phyloP scores from a whole-genome alignment of 2,797 vertebrate genomes.

The Anas bahamensis region DNA sequence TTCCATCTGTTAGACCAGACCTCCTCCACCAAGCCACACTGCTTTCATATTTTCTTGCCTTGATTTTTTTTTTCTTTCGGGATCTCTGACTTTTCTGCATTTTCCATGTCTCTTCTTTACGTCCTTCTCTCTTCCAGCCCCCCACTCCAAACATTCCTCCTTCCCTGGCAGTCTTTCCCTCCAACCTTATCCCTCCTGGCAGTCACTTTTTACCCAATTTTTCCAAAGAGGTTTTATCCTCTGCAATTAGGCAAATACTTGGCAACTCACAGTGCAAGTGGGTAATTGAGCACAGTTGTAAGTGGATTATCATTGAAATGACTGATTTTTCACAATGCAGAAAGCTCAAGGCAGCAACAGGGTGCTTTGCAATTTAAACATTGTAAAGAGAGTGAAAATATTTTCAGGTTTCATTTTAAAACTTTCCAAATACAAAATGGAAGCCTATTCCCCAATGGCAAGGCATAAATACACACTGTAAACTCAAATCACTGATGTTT shows the following conservation, averaged over 20 bases:
- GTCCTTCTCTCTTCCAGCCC: not conserved
- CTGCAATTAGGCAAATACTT: conserved; percentile 47
- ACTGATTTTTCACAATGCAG: conserved; percentile 43
- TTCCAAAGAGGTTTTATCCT: conserved; percentile 12
- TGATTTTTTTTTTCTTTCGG: not conserved
- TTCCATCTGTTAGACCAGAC: not conserved
- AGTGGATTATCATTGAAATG: conserved; percentile 63
- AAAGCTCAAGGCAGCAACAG: conserved; percentile 62
- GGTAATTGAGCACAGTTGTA: conserved; percentile 54
- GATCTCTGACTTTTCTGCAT: not conserved
- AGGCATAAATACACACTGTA: conserved; percentile 49
- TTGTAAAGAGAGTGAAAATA: conserved; percentile 36
- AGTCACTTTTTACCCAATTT: not conserved
- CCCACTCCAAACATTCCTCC: not conserved
- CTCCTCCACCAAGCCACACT: not conserved
- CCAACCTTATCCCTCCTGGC: not conserved
- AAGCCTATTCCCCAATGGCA: conserved; percentile 37
- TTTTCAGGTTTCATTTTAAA: conserved; percentile 59
- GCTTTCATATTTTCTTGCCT: not conserved
- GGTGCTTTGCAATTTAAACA: conserved; percentile 58
- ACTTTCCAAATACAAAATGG: conserved; percentile 45
- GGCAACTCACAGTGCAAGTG: conserved; percentile 41
- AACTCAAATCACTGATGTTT: conserved; percentile 42
- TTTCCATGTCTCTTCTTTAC: not conserved
- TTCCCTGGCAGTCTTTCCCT: not conserved